Percentiles rank a stretch among this genome's conserved stretches.
Evolutionary conservation across 2,113 vertebrate genomes (phyloP).

Genomic region (Typhlomys cinereus): DNA sequence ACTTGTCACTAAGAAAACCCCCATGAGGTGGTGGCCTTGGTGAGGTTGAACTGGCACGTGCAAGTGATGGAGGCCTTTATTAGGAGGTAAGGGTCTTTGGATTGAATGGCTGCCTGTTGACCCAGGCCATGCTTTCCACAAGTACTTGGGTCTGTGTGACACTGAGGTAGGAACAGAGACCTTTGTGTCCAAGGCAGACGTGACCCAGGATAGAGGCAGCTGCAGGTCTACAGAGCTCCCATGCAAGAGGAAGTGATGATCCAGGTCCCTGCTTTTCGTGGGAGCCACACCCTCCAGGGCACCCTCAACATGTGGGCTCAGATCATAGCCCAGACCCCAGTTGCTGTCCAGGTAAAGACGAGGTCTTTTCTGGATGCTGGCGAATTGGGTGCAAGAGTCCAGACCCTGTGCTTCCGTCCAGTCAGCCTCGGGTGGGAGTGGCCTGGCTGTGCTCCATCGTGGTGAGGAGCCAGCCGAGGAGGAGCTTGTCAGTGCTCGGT

Average conservation of each 20-base stretch:
- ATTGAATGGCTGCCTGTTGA: background rate
- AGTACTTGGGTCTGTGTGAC: background rate
- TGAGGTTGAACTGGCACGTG: background rate
- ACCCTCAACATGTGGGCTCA: background rate
- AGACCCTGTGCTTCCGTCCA: background rate
- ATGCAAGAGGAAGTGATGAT: no score
- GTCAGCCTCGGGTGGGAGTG: background rate
- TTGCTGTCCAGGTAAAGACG: rapidly evolving
- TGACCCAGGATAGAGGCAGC: no score
- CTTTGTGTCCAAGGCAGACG: no score
- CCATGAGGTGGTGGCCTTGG: background rate
- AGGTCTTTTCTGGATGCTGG: background rate
- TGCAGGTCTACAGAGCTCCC: no score
- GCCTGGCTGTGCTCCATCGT: background rate
- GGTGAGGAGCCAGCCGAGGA: background rate
- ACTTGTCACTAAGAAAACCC: no score
- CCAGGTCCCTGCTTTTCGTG: background rate
- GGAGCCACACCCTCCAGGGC: background rate
- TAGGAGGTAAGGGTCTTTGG: background rate
- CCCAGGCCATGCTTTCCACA: background rate
- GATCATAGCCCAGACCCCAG: background rate
- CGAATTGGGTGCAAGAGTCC: background rate
- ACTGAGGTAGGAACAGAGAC: no score
- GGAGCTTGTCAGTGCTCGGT: background rate
- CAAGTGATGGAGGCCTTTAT: background rate